These are phyloP conservation scores for Hyppa rectilinea DNA, from an alignment of 2,888 invertebrate species.

Conservation along the genomic window DNA sequence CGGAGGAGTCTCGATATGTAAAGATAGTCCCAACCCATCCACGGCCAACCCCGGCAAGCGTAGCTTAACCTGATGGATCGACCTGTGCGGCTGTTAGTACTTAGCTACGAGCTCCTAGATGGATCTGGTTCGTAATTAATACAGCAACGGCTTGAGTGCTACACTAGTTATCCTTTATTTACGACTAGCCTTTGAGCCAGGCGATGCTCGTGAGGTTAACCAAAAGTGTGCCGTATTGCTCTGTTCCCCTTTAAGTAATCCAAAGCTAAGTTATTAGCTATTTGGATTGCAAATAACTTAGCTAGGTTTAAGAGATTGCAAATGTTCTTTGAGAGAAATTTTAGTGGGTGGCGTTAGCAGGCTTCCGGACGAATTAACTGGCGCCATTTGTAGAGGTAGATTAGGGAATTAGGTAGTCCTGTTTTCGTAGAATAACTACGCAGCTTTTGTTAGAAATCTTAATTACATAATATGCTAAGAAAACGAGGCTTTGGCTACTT, in stretches of 20 bases:
- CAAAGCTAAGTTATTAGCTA: conserved; percentile 19
- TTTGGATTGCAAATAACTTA: too few relatives aligned
- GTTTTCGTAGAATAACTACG: not conserved
- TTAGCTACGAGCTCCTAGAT: too few relatives aligned
- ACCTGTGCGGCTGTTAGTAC: too few relatives aligned
- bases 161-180: conserved; percentile 48
- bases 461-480: not conserved
- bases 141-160: conserved; percentile 14
- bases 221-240: conserved; percentile 40
- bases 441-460: not conserved
- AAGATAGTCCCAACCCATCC: too few relatives aligned
- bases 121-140: conserved; percentile 34
- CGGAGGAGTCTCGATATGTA: too few relatives aligned
- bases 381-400: conserved; percentile 8
- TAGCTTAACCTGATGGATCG: too few relatives aligned
- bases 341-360: not conserved
- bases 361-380: not conserved
- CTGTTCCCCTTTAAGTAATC: conserved; percentile 41
- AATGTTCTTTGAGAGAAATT: conserved; percentile 26
- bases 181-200: conserved; percentile 43
- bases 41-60: too few relatives aligned
- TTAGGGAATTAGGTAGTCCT: not conserved
- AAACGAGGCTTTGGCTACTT: not conserved
- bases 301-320: conserved; percentile 42
- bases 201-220: conserved; percentile 40